Evolutionary conservation across 1,140 invertebrate genomes (phyloP).

Genomic region (Drosophila lacertosa): DNA sequence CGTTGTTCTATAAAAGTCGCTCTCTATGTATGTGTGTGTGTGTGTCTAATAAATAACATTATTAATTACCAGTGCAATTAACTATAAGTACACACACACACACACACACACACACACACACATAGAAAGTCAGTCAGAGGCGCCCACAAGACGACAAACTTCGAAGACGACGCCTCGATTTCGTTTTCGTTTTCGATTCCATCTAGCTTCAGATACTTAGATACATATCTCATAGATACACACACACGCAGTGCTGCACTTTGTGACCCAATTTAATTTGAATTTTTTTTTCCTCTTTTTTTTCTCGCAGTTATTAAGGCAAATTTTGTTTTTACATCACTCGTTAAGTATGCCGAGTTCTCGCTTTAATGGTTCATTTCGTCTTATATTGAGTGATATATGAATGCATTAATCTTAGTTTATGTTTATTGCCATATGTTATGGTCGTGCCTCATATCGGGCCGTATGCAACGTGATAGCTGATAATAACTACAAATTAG

Average conservation of each 20-base stretch:
- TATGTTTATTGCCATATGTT: conserved; percentile 66
- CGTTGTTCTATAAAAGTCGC: conserved; percentile 49
- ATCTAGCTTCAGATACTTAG: conserved; percentile 9
- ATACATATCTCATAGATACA: conserved; percentile 15
- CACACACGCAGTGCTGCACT: conserved; percentile 51
- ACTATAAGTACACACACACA: conserved; percentile 70
- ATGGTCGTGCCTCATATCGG: conserved; percentile 36
- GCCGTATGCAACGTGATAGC: conserved; percentile 60
- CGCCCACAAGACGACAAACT: conserved; percentile 22
- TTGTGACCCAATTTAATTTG: conserved; percentile 79
- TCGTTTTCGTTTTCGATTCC: conserved; percentile 19
- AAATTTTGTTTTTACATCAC: conserved; percentile 45
- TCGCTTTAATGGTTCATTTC: conserved; percentile 53
- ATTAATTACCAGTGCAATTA: conserved; percentile 83
- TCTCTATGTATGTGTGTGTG: conserved; percentile 24
- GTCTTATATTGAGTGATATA: conserved; percentile 73
- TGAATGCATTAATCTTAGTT: conserved; percentile 79
- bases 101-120: conserved; percentile 37
- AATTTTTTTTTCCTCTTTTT: conserved; percentile 38
- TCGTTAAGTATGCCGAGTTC: conserved; percentile 31
- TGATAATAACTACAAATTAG: conserved; percentile 14
- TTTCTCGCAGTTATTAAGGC: conserved; percentile 50
- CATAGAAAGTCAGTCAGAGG: background rate
- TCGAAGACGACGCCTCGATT: conserved; percentile 24
- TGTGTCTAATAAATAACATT: conserved; percentile 82